These are phyloP conservation scores for Papilio protenor DNA, from an alignment of 2,888 invertebrate genomes.

Conservation along the genomic window DNA sequence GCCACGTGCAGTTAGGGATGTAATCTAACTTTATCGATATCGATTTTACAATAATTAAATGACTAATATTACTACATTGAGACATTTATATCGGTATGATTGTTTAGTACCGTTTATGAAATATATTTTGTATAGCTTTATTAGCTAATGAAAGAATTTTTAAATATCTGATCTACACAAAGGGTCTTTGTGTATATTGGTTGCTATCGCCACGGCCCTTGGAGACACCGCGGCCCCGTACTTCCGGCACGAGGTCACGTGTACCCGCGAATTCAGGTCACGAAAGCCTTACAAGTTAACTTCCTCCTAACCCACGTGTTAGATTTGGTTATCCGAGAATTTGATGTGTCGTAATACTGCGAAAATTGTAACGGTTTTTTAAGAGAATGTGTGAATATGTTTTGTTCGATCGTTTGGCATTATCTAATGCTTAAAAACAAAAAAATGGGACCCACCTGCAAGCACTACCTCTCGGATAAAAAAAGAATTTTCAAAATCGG, in stretches of 20 bases:
- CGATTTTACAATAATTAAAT: neutral
- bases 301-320: neutral
- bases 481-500: too few species aligned
- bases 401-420: too few species aligned
- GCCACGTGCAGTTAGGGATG: conserved; percentile 14
- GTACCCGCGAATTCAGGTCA: conserved; percentile 1
- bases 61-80: neutral
- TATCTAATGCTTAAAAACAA: too few species aligned
- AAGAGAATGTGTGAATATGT: too few species aligned
- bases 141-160: too few species aligned
- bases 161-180: neutral
- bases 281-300: neutral
- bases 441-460: too few species aligned
- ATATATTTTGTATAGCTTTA: neutral
- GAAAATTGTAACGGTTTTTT: too few species aligned
- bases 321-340: neutral
- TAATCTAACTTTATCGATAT: neutral
- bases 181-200: conserved; percentile 15
- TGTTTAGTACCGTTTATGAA: neutral
- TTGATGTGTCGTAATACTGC: neutral
- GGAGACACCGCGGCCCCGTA: conserved; percentile 1
- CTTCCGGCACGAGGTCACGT: conserved; percentile 23
- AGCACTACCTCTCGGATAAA: too few species aligned
- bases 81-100: neutral
- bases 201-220: conserved; percentile 4